Base-by-base conservation (phyloP, 1,140 invertebrate genomes). In the Hypothenemus hampei region DNA sequence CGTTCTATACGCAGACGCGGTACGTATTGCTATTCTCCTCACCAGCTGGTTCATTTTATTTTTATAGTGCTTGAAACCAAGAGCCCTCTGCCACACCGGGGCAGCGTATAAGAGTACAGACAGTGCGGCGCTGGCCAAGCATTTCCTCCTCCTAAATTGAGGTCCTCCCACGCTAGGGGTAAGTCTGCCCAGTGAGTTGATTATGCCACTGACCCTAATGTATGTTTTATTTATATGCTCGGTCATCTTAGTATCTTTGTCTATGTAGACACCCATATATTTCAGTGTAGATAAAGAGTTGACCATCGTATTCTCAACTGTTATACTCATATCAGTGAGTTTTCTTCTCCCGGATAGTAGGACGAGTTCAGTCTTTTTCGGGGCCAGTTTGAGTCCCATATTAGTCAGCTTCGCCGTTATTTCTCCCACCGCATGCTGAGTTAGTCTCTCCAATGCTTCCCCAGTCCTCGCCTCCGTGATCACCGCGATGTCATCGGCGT, bases 401-500 rank as follows among this genome's bases (percentile, higher is more conserved):
- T 16, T 26, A 8, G n/a, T 23, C 3, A 44, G 15, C 7, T 24
- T 11, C 26, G n/a, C 7, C 8, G 2, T n/a, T 20, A 45, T 37
- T 39, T 46, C 15, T 26, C 3, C 3, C 3, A 23, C 4, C 4
- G 22, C 18, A 16, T 13, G 8, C 15, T 41, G 15, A 4, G 16
- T 20, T 26, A 13, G 23, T 4, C 21, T 22, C 21, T 41, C 19
- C 21, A 44, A 44, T 10, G 7, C 13, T 20, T 24, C 22, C n/a
- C n/a, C n/a, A n/a, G n/a, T n/a, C 49, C 57, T 3, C 5, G 19
- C 39, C 13, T 6, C 18, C 4, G 67, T 56, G 0, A 67, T 24
- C 10, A 61, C 35, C 0, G 59, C 61, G 11, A 65, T 24, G 36
- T 72, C 66, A 22, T 72, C 68, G 0, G 66, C 65, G 36, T 62